phyloP scores from a whole-genome alignment of 2,797 vertebrate species.

The Aulostomus chinensis region DNA sequence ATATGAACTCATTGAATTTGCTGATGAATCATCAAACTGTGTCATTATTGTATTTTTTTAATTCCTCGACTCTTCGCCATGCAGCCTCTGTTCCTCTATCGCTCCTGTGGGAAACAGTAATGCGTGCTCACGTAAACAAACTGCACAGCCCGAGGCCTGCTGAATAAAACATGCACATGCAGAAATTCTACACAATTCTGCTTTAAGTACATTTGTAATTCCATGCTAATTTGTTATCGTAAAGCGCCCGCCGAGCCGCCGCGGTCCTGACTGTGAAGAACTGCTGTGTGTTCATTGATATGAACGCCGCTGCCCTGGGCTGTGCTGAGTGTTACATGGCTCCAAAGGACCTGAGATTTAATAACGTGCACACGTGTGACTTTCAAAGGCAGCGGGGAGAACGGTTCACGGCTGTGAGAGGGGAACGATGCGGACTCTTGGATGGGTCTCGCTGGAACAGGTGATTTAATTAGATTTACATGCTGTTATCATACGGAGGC shows the following conservation, averaged over 20 bases:
- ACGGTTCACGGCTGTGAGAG: too few relatives aligned
- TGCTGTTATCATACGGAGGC: too few relatives aligned
- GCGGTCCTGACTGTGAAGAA: conserved; percentile 8
- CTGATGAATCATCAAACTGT: too few relatives aligned
- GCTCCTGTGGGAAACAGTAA: conserved; percentile 14
- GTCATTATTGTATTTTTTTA: too few relatives aligned
- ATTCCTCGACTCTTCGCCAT: too few relatives aligned
- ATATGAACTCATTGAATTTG: too few relatives aligned
- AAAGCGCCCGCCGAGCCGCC: neutral
- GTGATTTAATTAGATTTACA: too few relatives aligned
- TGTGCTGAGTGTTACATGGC: neutral
- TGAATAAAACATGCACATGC: conserved; percentile 45
- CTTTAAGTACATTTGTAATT: conserved; percentile 36
- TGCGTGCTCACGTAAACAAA: conserved; percentile 38
- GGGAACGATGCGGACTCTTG: too few relatives aligned
- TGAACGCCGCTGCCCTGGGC: neutral
- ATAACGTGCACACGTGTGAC: neutral
- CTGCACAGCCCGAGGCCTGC: neutral
- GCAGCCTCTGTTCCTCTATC: conserved; percentile 6
- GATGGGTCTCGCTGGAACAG: too few relatives aligned
- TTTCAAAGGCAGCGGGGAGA: neutral
- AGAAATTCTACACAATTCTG: conserved; percentile 18
- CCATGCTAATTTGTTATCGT: conserved; percentile 35
- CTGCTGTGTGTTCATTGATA: conserved; percentile 10
- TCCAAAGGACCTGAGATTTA: neutral